Evolutionary conservation across 1,140 invertebrate species (phyloP), one percentile per base, ranked within the genome.

Genomic region (Brachionus rotundiformis): DNA sequence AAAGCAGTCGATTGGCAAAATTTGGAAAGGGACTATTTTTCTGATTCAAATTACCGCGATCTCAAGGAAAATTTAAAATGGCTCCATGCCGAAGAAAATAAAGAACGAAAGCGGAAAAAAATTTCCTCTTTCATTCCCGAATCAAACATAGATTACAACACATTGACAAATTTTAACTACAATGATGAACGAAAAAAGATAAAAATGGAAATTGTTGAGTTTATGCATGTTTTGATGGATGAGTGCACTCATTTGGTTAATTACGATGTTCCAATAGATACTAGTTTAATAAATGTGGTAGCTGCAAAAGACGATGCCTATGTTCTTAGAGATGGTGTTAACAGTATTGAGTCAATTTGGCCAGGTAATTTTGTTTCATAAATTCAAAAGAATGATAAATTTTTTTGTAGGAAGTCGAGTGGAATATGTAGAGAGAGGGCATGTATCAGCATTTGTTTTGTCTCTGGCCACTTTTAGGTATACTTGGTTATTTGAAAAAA

Each of bases 151-250:
- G 33, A 63, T 65, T 80, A 63, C 11, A 29, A 36, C 36, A 25
- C 33, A 0, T 27, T 80, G 19, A 77, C 29, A 54, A 77, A 77
- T 59, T 77, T 29, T 59, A 59, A 44, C 19, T 25, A 73, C 10
- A 25, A 25, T 23, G 68, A 44, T 44, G 23, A 36, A 4, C 44
- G 44, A 44, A 41, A 83, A 82, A 83, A 16, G 84, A 85, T 83
- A 31, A 90, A 87, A 27, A 39, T 27, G 82, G 61, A 63, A 44
- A 27, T 76, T 33, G 41, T 63, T 16, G 82, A 63, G 8, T 54
- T 75, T 25, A 98, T 99, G 96, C 90, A 93, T 27, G 95, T 95
- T 0, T 92, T 99, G 82, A 98, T 98, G 96, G 96, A 99, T 85
- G 95, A 98, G 88, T 98, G 94, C 86, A 99, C 97, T 2, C 95